Evolutionary conservation across 2,797 vertebrate genomes (phyloP).

Genomic region (Setipinna tenuifilis): DNA sequence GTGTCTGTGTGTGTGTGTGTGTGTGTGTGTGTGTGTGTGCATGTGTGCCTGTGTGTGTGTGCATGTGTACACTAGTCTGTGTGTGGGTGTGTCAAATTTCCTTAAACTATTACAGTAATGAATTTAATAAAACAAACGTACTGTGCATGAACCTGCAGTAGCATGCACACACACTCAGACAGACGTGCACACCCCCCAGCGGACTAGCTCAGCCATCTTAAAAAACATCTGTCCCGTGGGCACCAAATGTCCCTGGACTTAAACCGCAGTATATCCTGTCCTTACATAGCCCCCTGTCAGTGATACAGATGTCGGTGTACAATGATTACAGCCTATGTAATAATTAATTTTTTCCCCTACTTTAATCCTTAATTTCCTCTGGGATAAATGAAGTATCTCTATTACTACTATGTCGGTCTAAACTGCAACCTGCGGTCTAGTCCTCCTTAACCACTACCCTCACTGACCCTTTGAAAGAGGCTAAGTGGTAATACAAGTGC

Average conservation of each 20-base stretch:
- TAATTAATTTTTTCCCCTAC: too few relatives aligned
- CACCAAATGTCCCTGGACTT: not conserved
- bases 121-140: not conserved
- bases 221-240: not conserved
- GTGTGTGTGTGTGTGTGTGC: constrained; percentile 23
- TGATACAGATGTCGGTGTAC: not conserved
- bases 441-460: not conserved
- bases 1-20: not conserved
- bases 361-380: too few relatives aligned
- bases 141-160: not conserved
- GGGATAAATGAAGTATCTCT: too few relatives aligned
- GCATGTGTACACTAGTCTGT: not conserved
- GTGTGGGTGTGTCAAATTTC: not conserved
- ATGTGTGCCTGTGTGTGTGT: not conserved
- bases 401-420: too few relatives aligned
- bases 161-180: not conserved
- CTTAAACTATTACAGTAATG: constrained; percentile 21
- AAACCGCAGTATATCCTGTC: too few relatives aligned
- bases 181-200: not conserved
- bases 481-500: not conserved
- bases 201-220: not conserved
- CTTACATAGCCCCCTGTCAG: not conserved
- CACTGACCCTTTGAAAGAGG: not conserved
- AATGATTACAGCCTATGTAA: too few relatives aligned
- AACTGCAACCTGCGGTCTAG: not conserved